A percentile compares a stretch with the other conserved stretches of the same genome.
These are phyloP conservation scores for Microplitis demolitor DNA, from an alignment of 1,140 invertebrate genomes.

Conservation along the genomic window DNA sequence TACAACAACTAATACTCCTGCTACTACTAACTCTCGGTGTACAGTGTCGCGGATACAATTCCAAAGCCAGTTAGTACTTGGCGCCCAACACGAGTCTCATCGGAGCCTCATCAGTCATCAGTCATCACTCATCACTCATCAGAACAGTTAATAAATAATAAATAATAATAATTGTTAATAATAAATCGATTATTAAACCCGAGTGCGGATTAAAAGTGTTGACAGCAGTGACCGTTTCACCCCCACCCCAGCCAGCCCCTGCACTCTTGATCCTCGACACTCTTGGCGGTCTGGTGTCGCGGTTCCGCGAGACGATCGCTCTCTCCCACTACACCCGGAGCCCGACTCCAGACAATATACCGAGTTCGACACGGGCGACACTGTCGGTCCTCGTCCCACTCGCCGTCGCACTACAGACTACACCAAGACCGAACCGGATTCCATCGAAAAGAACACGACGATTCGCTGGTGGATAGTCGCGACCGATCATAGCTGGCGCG, in stretches of 20 bases:
- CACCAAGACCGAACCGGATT: conserved; percentile 13
- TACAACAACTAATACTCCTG: too few species aligned
- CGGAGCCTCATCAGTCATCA: not conserved
- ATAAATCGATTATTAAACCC: too few species aligned
- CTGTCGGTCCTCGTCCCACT: conserved; percentile 27
- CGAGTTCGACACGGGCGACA: not conserved
- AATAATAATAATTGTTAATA: too few species aligned
- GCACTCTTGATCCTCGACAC: too few species aligned
- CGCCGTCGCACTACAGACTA: not conserved
- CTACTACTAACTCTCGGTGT: too few species aligned
- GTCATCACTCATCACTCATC: too few species aligned
- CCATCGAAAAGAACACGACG: conserved; percentile 61
- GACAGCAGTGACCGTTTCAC: too few species aligned
- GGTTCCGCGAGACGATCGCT: too few species aligned
- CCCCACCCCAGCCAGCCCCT: too few species aligned
- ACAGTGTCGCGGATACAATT: not conserved
- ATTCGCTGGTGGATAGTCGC: conserved; percentile 60
- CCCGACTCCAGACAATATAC: not conserved
- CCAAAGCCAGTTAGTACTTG: conserved; percentile 54
- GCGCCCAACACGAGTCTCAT: conserved; percentile 47
- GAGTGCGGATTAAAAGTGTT: too few species aligned
- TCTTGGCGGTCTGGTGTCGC: too few species aligned
- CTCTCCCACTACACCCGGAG: not conserved
- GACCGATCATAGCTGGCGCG: conserved; percentile 62
- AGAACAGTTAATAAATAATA: too few species aligned